A percentile compares a stretch with the other conserved stretches of the same genome.
These are phyloP conservation scores for Gari tellinella DNA, from an alignment of 2,888 invertebrate genomes.

Conservation along the genomic window DNA sequence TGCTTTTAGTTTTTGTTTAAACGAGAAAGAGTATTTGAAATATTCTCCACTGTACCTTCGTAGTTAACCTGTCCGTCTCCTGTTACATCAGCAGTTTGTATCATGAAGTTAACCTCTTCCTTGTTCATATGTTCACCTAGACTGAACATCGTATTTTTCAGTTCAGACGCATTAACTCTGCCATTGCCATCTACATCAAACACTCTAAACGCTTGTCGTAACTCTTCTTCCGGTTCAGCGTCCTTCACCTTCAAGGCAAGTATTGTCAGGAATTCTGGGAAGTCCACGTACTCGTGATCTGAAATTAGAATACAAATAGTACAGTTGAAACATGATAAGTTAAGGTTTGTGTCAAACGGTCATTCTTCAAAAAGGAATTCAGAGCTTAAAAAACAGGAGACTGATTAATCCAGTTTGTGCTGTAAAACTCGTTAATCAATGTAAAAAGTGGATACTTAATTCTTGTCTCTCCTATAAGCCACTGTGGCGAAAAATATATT, in stretches of 20 bases:
- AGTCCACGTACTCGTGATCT: slow-evolving; percentile 32
- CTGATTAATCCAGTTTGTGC: no score
- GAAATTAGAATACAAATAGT: no score
- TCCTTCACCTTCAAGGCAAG: slow-evolving; percentile 48
- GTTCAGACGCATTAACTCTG: slow-evolving; percentile 36
- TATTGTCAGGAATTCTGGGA: slow-evolving; percentile 51
- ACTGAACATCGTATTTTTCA: slow-evolving; percentile 40
- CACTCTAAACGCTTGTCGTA: slow-evolving; percentile 41
- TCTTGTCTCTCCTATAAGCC: no score
- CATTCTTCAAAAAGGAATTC: no score
- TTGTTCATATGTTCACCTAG: slow-evolving; percentile 42
- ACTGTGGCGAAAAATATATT: no score
- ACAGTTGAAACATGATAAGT: no score
- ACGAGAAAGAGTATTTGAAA: no score
- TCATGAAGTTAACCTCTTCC: slow-evolving; percentile 53
- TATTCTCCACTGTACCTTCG: slow-evolving; percentile 37
- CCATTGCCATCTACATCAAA: slow-evolving; percentile 50
- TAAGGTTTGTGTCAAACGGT: no score
- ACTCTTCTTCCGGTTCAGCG: slow-evolving; percentile 44
- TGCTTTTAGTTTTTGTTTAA: not conserved
- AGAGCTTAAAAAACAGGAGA: no score
- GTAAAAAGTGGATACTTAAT: no score
- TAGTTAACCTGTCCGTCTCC: slow-evolving; percentile 58
- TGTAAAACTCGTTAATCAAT: no score
- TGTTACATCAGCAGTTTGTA: slow-evolving; percentile 40